These are phyloP conservation scores for human DNA, from an alignment of 2,113 vertebrate species.

Conservation along the genomic window DNA sequence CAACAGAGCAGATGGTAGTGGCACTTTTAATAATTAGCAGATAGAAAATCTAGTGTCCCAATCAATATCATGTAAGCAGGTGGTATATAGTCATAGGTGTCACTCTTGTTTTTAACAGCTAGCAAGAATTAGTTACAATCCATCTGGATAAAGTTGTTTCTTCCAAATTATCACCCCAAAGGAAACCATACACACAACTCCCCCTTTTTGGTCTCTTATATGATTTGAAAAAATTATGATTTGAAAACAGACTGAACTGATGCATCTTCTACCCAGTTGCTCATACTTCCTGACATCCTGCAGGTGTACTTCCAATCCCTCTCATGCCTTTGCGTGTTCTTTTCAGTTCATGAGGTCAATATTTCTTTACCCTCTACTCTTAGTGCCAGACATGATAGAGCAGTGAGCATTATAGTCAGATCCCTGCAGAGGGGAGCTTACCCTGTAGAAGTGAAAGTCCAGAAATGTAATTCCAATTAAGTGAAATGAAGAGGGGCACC, in stretches of 20 bases:
- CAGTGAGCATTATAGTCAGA: neutral
- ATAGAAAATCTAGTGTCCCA: slow-evolving; percentile 12
- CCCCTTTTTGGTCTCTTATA: neutral
- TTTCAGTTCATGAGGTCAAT: neutral
- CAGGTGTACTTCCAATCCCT: neutral
- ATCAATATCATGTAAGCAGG: slow-evolving; percentile 20
- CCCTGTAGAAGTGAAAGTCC: neutral
- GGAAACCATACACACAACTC: neutral
- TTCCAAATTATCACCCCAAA: neutral
- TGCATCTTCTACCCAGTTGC: neutral
- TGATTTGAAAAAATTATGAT: neutral
- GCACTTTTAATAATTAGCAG: slow-evolving; percentile 29
- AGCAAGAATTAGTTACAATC: neutral
- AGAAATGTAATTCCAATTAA: neutral
- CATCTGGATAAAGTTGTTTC: slow-evolving; percentile 28
- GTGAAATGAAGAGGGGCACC: neutral
- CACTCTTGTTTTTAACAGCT: slow-evolving; percentile 43
- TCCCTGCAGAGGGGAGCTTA: neutral
- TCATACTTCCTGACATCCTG: neutral
- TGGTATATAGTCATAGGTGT: neutral
- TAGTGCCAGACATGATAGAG: neutral
- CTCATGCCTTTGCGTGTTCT: neutral
- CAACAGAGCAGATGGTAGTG: slow-evolving; percentile 10
- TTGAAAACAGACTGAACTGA: neutral
- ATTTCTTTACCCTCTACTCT: neutral